phyloP scores from a whole-genome alignment of 2,797 vertebrate species.

The Anabacerthia variegaticeps region DNA sequence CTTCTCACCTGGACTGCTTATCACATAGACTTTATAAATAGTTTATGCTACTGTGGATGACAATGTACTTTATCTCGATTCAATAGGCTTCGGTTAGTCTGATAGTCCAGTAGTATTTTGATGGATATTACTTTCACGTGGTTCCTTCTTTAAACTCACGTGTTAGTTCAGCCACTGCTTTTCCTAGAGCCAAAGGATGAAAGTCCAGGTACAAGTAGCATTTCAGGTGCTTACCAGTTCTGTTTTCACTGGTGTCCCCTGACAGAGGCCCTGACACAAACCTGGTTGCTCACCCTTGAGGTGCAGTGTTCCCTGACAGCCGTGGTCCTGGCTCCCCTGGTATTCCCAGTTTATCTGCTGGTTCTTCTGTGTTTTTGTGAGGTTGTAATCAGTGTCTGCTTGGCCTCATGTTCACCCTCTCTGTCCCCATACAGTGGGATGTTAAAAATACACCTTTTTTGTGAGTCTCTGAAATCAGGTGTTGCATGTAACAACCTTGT shows the following conservation, averaged over 20 bases:
- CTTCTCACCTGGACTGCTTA: neutral
- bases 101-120: neutral
- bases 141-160: neutral
- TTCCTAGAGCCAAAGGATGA: conserved; percentile 8
- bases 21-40: neutral
- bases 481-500: neutral
- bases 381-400: neutral
- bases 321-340: neutral
- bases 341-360: neutral
- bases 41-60: neutral
- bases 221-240: neutral
- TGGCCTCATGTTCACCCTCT: neutral
- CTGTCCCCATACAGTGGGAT: neutral
- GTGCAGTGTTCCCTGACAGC: neutral
- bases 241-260: neutral
- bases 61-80: neutral
- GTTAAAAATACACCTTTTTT: neutral
- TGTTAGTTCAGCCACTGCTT: neutral
- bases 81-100: neutral
- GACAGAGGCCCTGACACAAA: conserved; percentile 35
- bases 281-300: neutral
- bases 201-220: conserved; percentile 45
- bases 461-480: neutral
- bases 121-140: neutral
- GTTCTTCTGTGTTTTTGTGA: neutral